Base-by-base conservation (phyloP, 1,140 invertebrate genomes). In the Pachyrhynchus sulphureomaculatus region DNA sequence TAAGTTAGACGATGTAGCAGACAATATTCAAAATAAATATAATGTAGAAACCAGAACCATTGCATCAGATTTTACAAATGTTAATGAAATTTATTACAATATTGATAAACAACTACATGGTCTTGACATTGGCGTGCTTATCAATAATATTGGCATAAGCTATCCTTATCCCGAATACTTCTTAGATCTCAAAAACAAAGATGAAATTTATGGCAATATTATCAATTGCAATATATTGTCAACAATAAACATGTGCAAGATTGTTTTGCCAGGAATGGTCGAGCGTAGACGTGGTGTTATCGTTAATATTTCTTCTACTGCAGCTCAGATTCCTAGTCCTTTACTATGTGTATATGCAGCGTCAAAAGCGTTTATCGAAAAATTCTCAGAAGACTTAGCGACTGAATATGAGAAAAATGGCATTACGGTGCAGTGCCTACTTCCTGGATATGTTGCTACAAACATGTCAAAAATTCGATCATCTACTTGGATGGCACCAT, bases 81-180 rank as follows among this genome's bases (percentile, higher is more conserved):
- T 75, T 2, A 80, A 83, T 2, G 78, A 82, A 9, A 89, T 95
- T 33, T 97, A 93, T 72, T 79, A 86, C 0, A 84, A 83, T 52
- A 92, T 97, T 44, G 80, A 85, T 20, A 85, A 86, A 65, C 83
- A 90, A 51, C 81, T 95, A 6, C 78, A 79, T 6, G 89, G 85
- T 1, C 78, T 98, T 1, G 93, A 98, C 73, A 88, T 98, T 59
- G 95, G 93, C 0, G 87, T 95, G 13, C 80, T 98, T 8, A 85
- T 99, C 4, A 99, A 99, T 76, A 99, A 98, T 80, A 95, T 97
- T 0, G 96, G 96, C 2, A 86, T 93, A 61, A 93, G 91, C 49
- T 97, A 97, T 76, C 80, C 86, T 0, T 85, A 92, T 76, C 95
- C 96, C 0, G 90, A 93, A 71, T 88, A 90, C 68, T 93, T 94